phyloP scores from a whole-genome alignment of 2,113 vertebrate genomes.

The Pterophyllum scalare region DNA sequence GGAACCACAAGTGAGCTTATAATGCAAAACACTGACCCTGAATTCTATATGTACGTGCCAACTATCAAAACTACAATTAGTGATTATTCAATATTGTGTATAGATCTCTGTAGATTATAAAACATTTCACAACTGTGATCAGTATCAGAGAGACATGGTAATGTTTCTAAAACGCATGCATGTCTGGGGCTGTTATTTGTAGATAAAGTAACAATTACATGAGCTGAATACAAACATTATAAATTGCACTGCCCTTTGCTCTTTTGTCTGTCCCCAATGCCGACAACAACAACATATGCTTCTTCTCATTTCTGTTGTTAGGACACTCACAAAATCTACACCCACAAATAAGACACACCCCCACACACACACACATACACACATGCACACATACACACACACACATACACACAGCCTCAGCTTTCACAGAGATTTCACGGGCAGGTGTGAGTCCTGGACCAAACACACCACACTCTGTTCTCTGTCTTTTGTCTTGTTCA shows the following conservation, averaged over 20 bases:
- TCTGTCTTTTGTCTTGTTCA: slow-evolving; percentile 24
- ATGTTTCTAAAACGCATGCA: not conserved
- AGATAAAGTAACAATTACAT: not conserved
- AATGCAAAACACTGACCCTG: no score
- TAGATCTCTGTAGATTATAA: not conserved
- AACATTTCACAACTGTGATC: not conserved
- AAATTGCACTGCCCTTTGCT: not conserved
- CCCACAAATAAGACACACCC: not conserved
- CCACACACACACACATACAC: not conserved
- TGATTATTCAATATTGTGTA: no score
- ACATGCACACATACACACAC: no score
- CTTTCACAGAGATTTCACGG: slow-evolving; percentile 67
- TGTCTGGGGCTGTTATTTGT: not conserved
- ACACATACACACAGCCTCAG: not conserved
- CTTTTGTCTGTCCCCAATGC: not conserved
- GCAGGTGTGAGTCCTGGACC: slow-evolving; percentile 30
- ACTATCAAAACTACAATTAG: no score
- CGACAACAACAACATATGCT: slow-evolving; percentile 33
- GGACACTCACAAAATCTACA: slow-evolving; percentile 15
- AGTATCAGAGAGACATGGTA: not conserved
- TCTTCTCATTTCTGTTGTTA: slow-evolving; percentile 24
- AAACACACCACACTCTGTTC: not conserved
- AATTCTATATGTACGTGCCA: no score
- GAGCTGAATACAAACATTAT: not conserved
- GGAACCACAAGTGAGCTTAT: no score